Evolutionary conservation across 2,797 vertebrate genomes (phyloP).

Genomic region (Xenentodon cancila): DNA sequence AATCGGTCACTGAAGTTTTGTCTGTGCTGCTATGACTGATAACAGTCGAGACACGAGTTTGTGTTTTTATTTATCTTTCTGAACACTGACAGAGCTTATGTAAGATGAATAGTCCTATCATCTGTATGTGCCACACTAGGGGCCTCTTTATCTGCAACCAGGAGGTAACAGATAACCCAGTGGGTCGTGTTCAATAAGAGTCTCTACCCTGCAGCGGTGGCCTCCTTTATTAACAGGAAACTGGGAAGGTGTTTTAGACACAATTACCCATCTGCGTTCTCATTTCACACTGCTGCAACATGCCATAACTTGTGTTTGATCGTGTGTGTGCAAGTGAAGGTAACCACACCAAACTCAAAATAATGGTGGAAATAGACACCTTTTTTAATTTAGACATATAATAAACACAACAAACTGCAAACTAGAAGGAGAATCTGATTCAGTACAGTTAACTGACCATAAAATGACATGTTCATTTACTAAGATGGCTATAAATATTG

Average conservation of each 20-base stretch:
- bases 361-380: slow-evolving; percentile 23
- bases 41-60: neutral
- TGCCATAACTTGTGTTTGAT: neutral
- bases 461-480: slow-evolving; percentile 17
- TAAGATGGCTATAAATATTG: slow-evolving; percentile 31
- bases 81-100: slow-evolving; percentile 10
- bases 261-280: neutral
- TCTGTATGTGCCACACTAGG: slow-evolving; percentile 4
- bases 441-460: slow-evolving; percentile 47
- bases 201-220: neutral
- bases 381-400: slow-evolving; percentile 68
- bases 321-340: neutral
- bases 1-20: neutral
- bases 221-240: neutral
- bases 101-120: slow-evolving; percentile 15
- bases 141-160: slow-evolving; percentile 62
- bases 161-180: slow-evolving; percentile 44
- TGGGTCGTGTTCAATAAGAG: slow-evolving; percentile 4
- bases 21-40: neutral
- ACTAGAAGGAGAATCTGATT: slow-evolving; percentile 17
- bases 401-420: slow-evolving; percentile 50
- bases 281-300: neutral
- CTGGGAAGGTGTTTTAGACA: neutral
- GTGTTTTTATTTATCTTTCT: slow-evolving; percentile 26
- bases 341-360: neutral